Base-by-base conservation (phyloP, 2,113 vertebrate species). In the Pteruthius melanotis region DNA sequence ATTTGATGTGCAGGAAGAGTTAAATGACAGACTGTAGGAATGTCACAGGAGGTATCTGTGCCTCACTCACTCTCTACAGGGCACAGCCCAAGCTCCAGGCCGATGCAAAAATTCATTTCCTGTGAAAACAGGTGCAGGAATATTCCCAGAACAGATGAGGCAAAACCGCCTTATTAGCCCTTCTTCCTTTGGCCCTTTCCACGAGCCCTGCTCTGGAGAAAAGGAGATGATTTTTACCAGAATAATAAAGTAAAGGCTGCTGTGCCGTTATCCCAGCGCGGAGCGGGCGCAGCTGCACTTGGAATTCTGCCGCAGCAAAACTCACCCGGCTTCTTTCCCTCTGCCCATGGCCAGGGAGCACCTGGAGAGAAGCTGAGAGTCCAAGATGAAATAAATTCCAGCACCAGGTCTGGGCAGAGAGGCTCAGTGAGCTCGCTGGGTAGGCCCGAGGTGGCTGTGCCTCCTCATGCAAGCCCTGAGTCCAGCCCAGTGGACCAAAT, bases 91-190 rank as follows among this genome's bases (percentile, higher is more conserved):
- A 79, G 44, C 49, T 10, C 35, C 31, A 49, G 50, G 7, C 14
- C 0, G 0, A 50, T 0, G 0, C 17, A 72, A 42, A 75, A 74
- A 77, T 39, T 31, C 31, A 74, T 57, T 77, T 91, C 17, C 39
- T 2, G 0, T 22, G 45, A 50, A 83, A 86, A 77, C 31, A 22
- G 24, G 13, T 0, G 0, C 35, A 35, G 72, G 39, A 64, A 53
- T 57, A 85, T 37, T 64, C 72, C 45, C 57, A 68, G n/a, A 85
- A 35, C 31, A 44, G 33, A 49, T 0, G 0, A 65, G 40, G 65
- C 30, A 59, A 57, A 91, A 65, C 11, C 6, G 4, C 22, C n/a
- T 79, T 39, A n/a, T 11, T 4, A 1, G 31, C 18, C 44, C 82
- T 60, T 56, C 63, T 64, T 61, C 70, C 23, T 79, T 47, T 54